These are phyloP conservation scores for Zaprionus gabonicus DNA, from an alignment of 1,140 invertebrate species.

Conservation along the genomic window DNA sequence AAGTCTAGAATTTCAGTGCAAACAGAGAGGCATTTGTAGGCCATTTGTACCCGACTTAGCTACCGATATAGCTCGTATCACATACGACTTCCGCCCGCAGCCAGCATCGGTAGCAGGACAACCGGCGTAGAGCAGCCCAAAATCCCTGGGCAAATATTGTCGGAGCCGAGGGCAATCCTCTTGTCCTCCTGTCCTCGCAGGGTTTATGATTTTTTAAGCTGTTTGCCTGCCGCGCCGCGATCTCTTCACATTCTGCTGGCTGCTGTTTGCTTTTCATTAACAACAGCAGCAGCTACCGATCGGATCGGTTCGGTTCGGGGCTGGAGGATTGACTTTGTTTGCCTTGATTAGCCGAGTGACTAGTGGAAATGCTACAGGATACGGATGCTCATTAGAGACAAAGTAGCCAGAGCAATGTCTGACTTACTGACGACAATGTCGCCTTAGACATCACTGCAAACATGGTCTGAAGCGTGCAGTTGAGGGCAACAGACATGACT, in stretches of 20 bases:
- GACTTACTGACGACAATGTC: slow-evolving; percentile 5
- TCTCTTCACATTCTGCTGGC: slow-evolving; percentile 68
- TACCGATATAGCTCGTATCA: slow-evolving; percentile 48
- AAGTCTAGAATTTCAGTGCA: slow-evolving; percentile 68
- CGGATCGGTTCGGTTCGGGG: slow-evolving; percentile 26
- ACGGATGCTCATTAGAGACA: slow-evolving; percentile 57
- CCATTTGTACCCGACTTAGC: slow-evolving; percentile 64
- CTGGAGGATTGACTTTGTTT: slow-evolving; percentile 47
- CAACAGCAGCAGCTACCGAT: slow-evolving; percentile 73
- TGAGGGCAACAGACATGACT: slow-evolving; percentile 11
- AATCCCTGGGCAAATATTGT: slow-evolving; percentile 75
- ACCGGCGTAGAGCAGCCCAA: slow-evolving; percentile 32
- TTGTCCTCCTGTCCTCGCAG: slow-evolving; percentile 31
- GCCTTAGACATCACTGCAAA: slow-evolving; percentile 47
- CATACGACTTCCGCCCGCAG: slow-evolving; percentile 51
- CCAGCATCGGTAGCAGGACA: not conserved
- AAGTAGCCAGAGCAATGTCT: slow-evolving; percentile 23
- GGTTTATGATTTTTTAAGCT: slow-evolving; percentile 82
- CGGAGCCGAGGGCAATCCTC: slow-evolving; percentile 20
- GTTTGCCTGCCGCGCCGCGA: slow-evolving; percentile 57
- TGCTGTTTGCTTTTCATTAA: slow-evolving; percentile 79
- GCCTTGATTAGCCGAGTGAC: slow-evolving; percentile 70
- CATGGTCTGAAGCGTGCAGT: slow-evolving; percentile 48
- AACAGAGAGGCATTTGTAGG: slow-evolving; percentile 73
- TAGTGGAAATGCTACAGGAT: slow-evolving; percentile 63